Percentiles rank a stretch among this genome's conserved stretches.
Evolutionary conservation across 2,797 vertebrate genomes (phyloP).

Genomic region (Thaleichthys pacificus): DNA sequence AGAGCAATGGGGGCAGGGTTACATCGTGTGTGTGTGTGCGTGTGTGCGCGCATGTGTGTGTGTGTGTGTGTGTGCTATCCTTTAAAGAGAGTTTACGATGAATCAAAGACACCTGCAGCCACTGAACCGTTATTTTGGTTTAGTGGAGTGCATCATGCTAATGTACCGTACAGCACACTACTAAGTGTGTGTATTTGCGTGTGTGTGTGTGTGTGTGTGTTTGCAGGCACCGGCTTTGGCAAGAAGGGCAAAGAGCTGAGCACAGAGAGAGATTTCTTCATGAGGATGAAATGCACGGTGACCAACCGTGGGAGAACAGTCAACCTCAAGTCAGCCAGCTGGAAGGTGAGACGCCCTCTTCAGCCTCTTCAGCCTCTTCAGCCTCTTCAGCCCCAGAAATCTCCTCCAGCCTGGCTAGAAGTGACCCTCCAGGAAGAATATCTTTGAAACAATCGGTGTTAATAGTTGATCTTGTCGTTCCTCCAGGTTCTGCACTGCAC

Average conservation of each 20-base stretch:
- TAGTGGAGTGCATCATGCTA: no score
- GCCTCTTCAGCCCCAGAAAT: no score
- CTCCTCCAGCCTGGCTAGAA: background rate
- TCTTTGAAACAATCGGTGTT: background rate
- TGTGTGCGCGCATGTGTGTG: slow-evolving; percentile 15
- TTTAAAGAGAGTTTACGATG: no score
- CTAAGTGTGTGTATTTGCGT: background rate
- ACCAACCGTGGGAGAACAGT: slow-evolving; percentile 96
- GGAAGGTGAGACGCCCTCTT: slow-evolving; percentile 82
- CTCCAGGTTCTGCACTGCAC: slow-evolving; percentile 94
- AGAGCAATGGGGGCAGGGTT: slow-evolving; percentile 14
- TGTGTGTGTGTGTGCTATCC: slow-evolving; percentile 1
- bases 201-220: background rate
- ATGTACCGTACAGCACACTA: background rate
- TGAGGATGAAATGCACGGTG: slow-evolving; percentile 99
- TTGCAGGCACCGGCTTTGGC: slow-evolving; percentile 78
- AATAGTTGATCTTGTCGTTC: background rate
- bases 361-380: background rate
- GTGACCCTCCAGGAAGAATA: background rate
- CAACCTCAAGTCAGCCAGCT: slow-evolving; percentile 97
- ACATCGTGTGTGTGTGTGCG: background rate
- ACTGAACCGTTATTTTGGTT: no score
- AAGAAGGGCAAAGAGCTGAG: slow-evolving; percentile 90
- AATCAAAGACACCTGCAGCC: no score
- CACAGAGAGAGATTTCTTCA: slow-evolving; percentile 95